phyloP scores from a whole-genome alignment of 2,888 invertebrate species.

The Barypeithes pellucidus region DNA sequence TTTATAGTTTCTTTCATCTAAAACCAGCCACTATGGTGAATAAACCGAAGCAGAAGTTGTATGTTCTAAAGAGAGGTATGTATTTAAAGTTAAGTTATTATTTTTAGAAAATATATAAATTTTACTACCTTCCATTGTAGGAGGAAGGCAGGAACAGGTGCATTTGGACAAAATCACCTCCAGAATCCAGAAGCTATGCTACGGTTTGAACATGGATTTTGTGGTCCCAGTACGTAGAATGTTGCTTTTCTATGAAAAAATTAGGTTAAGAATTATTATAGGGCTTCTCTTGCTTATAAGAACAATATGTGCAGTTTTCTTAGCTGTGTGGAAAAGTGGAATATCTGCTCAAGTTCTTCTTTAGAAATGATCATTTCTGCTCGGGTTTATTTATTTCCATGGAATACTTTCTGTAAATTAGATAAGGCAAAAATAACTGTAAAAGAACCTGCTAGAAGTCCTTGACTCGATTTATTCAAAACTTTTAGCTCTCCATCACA shows the following conservation, averaged over 20 bases:
- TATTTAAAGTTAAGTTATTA: background rate
- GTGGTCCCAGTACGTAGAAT: conserved; percentile 92
- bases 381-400: too few species aligned
- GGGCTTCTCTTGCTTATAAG: too few species aligned
- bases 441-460: too few species aligned
- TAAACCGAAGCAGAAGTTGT: conserved; percentile 70
- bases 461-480: too few species aligned
- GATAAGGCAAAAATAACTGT: too few species aligned
- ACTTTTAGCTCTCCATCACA: conserved; percentile 75
- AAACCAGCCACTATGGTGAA: conserved; percentile 68
- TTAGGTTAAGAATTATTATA: conserved; percentile 19
- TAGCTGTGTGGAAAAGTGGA: too few species aligned
- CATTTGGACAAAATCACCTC: conserved; percentile 99
- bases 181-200: conserved; percentile 94
- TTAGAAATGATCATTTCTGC: too few species aligned
- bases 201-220: conserved; percentile 96
- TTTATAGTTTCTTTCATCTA: background rate
- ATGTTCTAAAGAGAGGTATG: conserved; percentile 66
- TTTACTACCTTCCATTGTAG: conserved; percentile 69
- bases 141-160: conserved; percentile 92
- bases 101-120: background rate
- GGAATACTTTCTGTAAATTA: too few species aligned
- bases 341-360: too few species aligned
- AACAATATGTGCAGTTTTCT: too few species aligned
- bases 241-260: conserved; percentile 9